These are phyloP conservation scores for Brachyptera risi DNA, from an alignment of 2,888 invertebrate genomes.

Conservation along the genomic window DNA sequence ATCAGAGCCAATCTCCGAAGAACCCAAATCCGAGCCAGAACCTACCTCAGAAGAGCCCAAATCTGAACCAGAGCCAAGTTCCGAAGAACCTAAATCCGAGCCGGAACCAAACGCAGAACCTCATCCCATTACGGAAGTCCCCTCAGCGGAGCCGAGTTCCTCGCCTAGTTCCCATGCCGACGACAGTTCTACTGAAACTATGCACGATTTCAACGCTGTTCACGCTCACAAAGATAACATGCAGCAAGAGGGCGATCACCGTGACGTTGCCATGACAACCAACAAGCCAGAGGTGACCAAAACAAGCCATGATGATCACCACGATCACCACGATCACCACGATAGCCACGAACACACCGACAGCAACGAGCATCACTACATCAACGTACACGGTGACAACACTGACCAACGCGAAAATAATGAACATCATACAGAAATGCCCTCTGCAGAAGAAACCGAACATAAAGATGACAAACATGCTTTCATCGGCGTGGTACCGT, in stretches of 20 bases:
- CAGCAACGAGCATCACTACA: background rate
- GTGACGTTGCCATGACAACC: too few relatives aligned
- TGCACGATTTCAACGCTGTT: too few relatives aligned
- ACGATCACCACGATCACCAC: background rate
- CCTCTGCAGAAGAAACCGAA: too few relatives aligned
- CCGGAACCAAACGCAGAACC: slow-evolving; percentile 37
- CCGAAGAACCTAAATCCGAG: slow-evolving; percentile 23
- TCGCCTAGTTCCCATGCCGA: slow-evolving; percentile 37
- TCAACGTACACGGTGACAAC: background rate
- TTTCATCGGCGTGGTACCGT: too few relatives aligned
- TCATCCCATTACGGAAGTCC: slow-evolving; percentile 32
- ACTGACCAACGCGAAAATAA: too few relatives aligned
- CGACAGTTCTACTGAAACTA: too few relatives aligned
- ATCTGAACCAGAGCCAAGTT: slow-evolving; percentile 4
- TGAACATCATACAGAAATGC: too few relatives aligned
- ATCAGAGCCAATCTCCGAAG: slow-evolving; percentile 35
- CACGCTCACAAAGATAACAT: too few relatives aligned
- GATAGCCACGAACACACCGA: background rate
- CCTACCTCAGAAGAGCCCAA: slow-evolving; percentile 14
- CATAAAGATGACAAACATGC: too few relatives aligned
- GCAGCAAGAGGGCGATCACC: too few relatives aligned
- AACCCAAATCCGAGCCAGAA: slow-evolving; percentile 27
- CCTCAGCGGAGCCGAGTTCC: slow-evolving; percentile 40
- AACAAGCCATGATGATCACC: background rate
- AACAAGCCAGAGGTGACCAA: background rate